phyloP scores from a whole-genome alignment of 2,113 vertebrate genomes.

The Pavo muticus region DNA sequence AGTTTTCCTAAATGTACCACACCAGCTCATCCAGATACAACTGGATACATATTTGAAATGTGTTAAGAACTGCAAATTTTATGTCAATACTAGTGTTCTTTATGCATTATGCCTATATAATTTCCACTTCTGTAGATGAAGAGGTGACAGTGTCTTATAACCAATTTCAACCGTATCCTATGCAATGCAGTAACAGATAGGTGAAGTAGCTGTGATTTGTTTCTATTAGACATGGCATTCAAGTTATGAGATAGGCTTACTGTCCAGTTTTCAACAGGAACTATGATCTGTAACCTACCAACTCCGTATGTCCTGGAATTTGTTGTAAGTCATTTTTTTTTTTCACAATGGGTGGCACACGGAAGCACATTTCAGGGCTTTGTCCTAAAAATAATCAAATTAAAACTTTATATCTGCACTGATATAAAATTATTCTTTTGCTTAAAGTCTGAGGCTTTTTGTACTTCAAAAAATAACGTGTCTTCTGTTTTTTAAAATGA shows the following conservation, averaged over 20 bases:
- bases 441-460: not conserved
- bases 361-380: not conserved
- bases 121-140: not conserved
- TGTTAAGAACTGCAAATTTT: not conserved
- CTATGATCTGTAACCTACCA: not conserved
- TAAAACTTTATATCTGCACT: not conserved
- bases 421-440: not conserved
- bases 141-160: not conserved
- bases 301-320: not conserved
- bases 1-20: not conserved
- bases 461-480: rapidly evolving
- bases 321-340: not conserved
- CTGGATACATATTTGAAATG: not conserved
- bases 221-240: not conserved
- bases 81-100: not conserved
- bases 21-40: not conserved
- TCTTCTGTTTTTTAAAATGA: rapidly evolving
- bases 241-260: not conserved
- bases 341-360: not conserved
- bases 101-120: not conserved
- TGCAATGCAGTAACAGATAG: not conserved
- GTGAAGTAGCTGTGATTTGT: not conserved
- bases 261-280: not conserved
- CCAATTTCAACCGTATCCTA: not conserved
- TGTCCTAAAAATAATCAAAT: not conserved